Percentiles rank a stretch among this genome's conserved stretches.
phyloP scores from a whole-genome alignment of 2,797 vertebrate genomes.

The Phyllotis vaccarum region DNA sequence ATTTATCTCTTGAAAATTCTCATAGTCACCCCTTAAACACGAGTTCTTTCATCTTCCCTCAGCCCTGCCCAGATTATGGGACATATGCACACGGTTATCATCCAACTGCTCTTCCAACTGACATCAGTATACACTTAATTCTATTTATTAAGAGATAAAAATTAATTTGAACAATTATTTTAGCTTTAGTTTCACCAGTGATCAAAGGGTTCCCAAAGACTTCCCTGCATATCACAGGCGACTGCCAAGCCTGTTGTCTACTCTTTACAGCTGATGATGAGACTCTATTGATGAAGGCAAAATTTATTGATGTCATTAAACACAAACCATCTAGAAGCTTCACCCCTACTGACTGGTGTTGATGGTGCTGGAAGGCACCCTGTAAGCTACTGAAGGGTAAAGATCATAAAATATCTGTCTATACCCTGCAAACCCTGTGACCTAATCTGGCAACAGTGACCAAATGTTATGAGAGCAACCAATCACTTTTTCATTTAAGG shows the following conservation, averaged over 20 bases:
- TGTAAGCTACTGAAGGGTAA: background rate
- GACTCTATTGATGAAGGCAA: background rate
- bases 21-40: background rate
- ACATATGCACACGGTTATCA: background rate
- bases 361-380: background rate
- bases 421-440: background rate
- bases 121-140: background rate
- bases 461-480: background rate
- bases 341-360: background rate
- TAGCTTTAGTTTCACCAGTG: background rate
- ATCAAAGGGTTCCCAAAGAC: background rate
- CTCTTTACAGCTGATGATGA: background rate
- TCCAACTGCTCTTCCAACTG: background rate
- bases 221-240: background rate
- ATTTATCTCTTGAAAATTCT: background rate
- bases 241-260: background rate
- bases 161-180: background rate
- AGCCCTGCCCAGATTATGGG: background rate
- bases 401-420: background rate
- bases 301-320: too few species aligned
- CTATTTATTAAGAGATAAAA: background rate
- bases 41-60: background rate
- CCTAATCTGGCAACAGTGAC: background rate
- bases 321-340: background rate
- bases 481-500: background rate